These are phyloP conservation scores for Drosophila guanche DNA, from an alignment of 1,140 invertebrate species.

Conservation along the genomic window DNA sequence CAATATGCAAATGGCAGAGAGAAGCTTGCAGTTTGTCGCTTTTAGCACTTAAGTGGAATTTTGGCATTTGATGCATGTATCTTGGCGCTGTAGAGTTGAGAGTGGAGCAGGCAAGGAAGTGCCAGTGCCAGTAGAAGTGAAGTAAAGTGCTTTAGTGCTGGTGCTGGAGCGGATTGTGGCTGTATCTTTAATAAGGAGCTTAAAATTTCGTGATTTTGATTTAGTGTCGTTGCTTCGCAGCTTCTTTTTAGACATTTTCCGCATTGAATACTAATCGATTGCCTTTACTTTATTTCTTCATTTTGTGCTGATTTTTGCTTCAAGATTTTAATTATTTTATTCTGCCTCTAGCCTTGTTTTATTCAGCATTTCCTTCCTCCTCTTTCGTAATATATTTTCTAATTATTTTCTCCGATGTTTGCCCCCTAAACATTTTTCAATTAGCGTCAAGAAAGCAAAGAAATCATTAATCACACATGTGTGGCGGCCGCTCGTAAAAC, in stretches of 20 bases:
- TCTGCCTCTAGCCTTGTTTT: background rate
- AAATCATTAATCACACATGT: slow-evolving; percentile 71
- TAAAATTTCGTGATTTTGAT: too few relatives aligned
- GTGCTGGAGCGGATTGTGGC: too few relatives aligned
- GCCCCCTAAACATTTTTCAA: slow-evolving; percentile 61
- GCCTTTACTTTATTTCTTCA: too few relatives aligned
- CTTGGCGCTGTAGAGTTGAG: slow-evolving; percentile 19
- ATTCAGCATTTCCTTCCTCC: slow-evolving; percentile 6
- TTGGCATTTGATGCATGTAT: slow-evolving; percentile 68
- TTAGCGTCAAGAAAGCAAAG: slow-evolving; percentile 69
- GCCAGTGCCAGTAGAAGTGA: background rate
- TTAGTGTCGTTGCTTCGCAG: too few relatives aligned
- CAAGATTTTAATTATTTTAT: too few relatives aligned
- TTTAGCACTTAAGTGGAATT: slow-evolving; percentile 71
- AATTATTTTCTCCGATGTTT: slow-evolving; percentile 32
- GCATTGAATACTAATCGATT: too few relatives aligned
- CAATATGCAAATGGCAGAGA: slow-evolving; percentile 48
- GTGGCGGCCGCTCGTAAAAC: slow-evolving; percentile 2
- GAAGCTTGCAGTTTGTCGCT: slow-evolving; percentile 33
- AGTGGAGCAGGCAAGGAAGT: background rate
- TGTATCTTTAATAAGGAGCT: too few relatives aligned
- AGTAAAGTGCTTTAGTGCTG: too few relatives aligned
- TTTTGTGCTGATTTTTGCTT: too few relatives aligned
- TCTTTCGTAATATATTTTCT: slow-evolving; percentile 3
- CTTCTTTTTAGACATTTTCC: too few relatives aligned